Percentiles rank a stretch among this genome's conserved stretches.
phyloP scores from a whole-genome alignment of 2,797 vertebrate genomes.

The Lemur catta region DNA sequence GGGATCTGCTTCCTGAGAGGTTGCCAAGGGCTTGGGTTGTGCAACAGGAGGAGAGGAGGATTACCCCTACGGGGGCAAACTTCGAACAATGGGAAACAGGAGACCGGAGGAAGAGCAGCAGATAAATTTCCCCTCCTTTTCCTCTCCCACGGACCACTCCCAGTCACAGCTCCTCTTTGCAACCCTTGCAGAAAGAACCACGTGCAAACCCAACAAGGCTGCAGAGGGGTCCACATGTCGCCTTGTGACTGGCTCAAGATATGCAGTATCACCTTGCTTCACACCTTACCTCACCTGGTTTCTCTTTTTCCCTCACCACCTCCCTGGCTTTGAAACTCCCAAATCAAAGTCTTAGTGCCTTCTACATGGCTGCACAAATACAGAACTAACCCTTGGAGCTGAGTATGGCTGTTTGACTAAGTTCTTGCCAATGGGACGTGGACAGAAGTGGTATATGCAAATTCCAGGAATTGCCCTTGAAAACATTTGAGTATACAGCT shows the following conservation, averaged over 20 bases:
- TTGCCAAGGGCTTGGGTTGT: neutral
- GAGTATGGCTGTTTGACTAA: neutral
- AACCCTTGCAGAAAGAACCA: neutral
- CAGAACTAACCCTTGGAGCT: neutral
- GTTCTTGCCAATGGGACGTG: neutral
- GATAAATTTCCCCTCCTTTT: neutral
- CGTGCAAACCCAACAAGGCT: neutral
- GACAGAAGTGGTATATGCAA: neutral
- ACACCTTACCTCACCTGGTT: neutral
- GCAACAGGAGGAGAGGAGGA: neutral
- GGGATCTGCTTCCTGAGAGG: neutral
- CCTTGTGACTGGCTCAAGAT: neutral
- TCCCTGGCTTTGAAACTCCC: neutral
- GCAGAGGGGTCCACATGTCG: accelerated
- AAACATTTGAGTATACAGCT: neutral
- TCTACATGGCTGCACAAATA: neutral
- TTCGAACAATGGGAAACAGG: neutral
- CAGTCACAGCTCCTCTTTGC: neutral
- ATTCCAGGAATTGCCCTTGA: neutral
- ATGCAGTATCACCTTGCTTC: neutral
- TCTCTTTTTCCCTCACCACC: neutral
- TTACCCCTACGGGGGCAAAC: neutral
- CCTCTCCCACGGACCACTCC: neutral
- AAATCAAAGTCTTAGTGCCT: neutral
- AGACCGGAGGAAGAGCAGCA: neutral